Percentiles rank a stretch among this genome's conserved stretches.
Conservation (phyloP, 2,888 invertebrate genomes). For the Mesorhabditis spiculigera region DNA sequence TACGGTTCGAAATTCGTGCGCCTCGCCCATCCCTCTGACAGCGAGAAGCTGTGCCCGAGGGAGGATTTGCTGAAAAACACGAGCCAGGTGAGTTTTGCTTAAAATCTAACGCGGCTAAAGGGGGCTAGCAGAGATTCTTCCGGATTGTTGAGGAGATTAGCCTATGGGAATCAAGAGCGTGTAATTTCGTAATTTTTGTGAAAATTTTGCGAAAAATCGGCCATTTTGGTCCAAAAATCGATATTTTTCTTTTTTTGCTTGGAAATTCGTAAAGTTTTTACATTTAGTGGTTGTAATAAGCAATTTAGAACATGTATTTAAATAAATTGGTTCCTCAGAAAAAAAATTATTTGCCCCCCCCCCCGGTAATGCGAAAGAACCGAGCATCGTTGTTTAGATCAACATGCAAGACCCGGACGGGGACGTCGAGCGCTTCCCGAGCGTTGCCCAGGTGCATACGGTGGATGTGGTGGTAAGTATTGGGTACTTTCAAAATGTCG, state of each 20-base stretch:
- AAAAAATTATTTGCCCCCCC: slow-evolving; percentile 5
- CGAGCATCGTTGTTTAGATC: too few species aligned
- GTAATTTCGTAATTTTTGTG: too few species aligned
- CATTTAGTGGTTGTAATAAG: neutral
- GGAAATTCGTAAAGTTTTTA: neutral
- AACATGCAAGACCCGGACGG: too few species aligned
- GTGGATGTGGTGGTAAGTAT: slow-evolving; percentile 15
- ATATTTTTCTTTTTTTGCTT: too few species aligned
- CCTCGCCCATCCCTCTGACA: slow-evolving; percentile 74
- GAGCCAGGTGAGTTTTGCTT: slow-evolving; percentile 66
- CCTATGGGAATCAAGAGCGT: too few species aligned
- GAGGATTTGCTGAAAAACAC: slow-evolving; percentile 79
- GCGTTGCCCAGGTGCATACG: slow-evolving; percentile 5
- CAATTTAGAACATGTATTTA: neutral
- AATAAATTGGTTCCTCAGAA: neutral
- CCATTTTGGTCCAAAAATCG: too few species aligned
- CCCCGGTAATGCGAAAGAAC: neutral
- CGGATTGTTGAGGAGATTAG: too few species aligned
- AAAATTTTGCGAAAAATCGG: too few species aligned
- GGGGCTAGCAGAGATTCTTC: too few species aligned
- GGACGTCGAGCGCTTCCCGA: too few species aligned
- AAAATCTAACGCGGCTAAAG: too few species aligned
- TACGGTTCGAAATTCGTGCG: slow-evolving; percentile 81
- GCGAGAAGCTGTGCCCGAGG: slow-evolving; percentile 72
- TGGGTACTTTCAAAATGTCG: neutral